These are phyloP conservation scores for Onychomys torridus DNA, from an alignment of 2,797 vertebrate genomes.

Conservation along the genomic window DNA sequence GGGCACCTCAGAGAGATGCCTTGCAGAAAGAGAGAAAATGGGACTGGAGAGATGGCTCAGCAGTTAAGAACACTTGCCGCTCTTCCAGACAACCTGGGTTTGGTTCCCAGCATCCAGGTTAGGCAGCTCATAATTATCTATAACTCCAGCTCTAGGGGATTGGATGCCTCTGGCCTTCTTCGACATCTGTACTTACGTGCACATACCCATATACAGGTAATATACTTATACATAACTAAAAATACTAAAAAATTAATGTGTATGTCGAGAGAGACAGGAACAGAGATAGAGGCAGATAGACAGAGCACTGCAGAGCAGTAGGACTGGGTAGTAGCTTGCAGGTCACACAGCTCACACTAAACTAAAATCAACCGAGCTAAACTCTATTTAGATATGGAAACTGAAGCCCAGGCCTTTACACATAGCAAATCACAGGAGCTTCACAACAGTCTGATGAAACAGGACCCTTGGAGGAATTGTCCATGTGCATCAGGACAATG, in stretches of 20 bases:
- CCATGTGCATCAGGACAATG: background rate
- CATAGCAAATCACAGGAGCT: background rate
- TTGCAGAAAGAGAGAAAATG: background rate
- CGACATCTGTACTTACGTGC: background rate
- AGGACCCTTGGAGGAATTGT: background rate
- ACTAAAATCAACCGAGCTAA: background rate
- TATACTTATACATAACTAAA: background rate
- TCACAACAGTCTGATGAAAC: background rate
- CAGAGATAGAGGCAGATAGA: background rate
- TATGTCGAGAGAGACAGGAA: background rate
- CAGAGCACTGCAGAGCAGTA: background rate
- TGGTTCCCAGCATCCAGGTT: background rate
- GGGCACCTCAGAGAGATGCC: background rate
- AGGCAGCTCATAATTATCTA: background rate
- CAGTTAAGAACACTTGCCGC: background rate
- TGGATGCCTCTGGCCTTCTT: background rate
- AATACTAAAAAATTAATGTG: background rate
- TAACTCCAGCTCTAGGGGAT: background rate
- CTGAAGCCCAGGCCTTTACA: background rate
- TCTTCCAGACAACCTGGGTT: background rate
- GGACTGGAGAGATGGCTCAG: background rate
- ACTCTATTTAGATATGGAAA: background rate
- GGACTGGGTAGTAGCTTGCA: background rate
- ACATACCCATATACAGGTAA: background rate
- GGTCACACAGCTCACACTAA: too few relatives aligned